Conservation (phyloP, 2,888 invertebrate species). For the Tiliacea aurago region DNA sequence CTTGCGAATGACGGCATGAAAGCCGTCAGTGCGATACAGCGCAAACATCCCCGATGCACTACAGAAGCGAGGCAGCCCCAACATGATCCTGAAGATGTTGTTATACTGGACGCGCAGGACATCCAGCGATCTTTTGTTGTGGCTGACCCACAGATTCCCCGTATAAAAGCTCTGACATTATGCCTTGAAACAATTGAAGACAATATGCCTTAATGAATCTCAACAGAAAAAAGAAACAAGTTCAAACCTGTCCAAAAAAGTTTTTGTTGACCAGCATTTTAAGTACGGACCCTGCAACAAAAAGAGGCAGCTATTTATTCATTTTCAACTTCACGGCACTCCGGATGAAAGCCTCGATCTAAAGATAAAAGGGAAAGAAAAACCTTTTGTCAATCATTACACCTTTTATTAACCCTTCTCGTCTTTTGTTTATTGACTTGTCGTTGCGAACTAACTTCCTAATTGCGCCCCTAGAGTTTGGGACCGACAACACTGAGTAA, state of each 20-base stretch:
- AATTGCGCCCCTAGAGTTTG: slow-evolving; percentile 44
- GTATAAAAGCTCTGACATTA: no score
- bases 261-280: slow-evolving; percentile 18
- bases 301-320: slow-evolving; percentile 39
- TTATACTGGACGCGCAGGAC: no score
- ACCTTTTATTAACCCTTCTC: slow-evolving; percentile 56
- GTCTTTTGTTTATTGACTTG: slow-evolving; percentile 53
- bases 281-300: not conserved
- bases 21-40: no score
- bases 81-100: no score
- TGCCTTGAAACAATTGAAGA: no score
- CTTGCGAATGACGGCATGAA: no score
- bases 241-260: not conserved
- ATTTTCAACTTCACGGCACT: slow-evolving; percentile 46
- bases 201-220: no score
- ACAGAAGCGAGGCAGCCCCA: no score
- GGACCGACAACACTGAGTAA: not conserved
- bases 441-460: slow-evolving; percentile 51
- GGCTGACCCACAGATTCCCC: no score
- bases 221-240: not conserved
- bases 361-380: slow-evolving; percentile 57
- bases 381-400: slow-evolving; percentile 61
- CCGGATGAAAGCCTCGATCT: slow-evolving; percentile 46
- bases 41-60: no score
- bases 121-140: no score